Base-by-base conservation (phyloP, 2,113 vertebrate genomes). In the Chaetura pelagica region DNA sequence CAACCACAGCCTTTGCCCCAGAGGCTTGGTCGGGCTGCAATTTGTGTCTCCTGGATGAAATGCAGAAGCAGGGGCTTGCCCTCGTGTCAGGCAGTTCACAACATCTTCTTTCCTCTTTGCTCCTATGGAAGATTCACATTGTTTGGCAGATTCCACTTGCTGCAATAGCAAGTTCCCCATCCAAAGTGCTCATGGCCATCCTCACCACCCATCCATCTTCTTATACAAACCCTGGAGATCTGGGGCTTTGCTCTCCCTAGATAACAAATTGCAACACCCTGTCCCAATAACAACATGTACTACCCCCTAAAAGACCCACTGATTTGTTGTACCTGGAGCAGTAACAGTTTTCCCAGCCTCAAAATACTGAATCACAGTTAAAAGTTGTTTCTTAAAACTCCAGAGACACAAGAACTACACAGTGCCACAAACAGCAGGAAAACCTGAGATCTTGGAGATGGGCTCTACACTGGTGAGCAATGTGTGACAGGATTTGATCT, bases 11-110 rank as follows among this genome's bases (percentile, higher is more conserved):
- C 71, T 22, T 58, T 44, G 49, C 35, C 46, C 62, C 80, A 26
- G 54, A 51, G 40, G 42, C 61, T 63, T 23, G n/a, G n/a, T n/a
- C n/a, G n/a, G n/a, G n/a, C n/a, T n/a, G n/a, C n/a, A n/a, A n/a
- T n/a, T n/a, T 20, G 0, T 1, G 9, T 19, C 54, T 23, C 4
- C 0, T 59, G 20, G 30, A 14, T 16, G 48, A 54, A 54, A 46
- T 1, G 17, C 54, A 52, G 44, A 7, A 38, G 44, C 54, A n/a
- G 59, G 27, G 49, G 9, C 76, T 30, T 1, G 2, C 32, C 23
- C n/a, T n/a, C n/a, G n/a, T n/a, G n/a, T n/a, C n/a, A n/a, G 40
- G 59, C 35, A 34, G 52, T 52, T 91, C 78, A 35, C 16, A 1
- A 6, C n/a, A n/a, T n/a, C n/a, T n/a, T n/a, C n/a, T 0, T 4